Percentiles rank a stretch among this genome's conserved stretches.
Evolutionary conservation across 2,113 vertebrate genomes (phyloP).

Genomic region (Stomatorhinus ivindoensis): DNA sequence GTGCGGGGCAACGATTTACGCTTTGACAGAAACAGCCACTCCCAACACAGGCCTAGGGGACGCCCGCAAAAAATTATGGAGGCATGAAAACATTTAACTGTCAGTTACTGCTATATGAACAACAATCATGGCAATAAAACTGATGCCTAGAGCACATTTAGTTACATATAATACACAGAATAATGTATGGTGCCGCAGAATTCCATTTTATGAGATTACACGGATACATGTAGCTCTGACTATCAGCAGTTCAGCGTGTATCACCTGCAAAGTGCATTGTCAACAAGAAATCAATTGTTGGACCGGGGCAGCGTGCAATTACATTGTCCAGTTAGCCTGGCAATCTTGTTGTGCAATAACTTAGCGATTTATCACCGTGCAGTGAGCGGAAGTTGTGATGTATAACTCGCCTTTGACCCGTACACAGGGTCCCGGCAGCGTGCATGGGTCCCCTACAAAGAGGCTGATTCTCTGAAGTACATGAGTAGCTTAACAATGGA

Average conservation of each 20-base stretch:
- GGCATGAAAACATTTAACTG: not conserved
- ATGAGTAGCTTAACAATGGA: slow-evolving; percentile 1
- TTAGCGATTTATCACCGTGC: slow-evolving; percentile 27
- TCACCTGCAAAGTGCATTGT: slow-evolving; percentile 3
- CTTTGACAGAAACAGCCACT: not conserved
- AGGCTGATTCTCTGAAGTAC: not conserved
- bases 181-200: not conserved
- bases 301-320: slow-evolving; percentile 23
- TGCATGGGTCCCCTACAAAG: not conserved
- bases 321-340: slow-evolving; percentile 25
- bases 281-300: slow-evolving; percentile 21
- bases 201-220: not conserved
- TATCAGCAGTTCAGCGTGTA: not conserved
- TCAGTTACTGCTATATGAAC: not conserved
- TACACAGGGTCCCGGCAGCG: slow-evolving; percentile 7
- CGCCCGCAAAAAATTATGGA: not conserved
- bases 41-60: not conserved
- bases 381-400: slow-evolving; percentile 23
- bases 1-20: not conserved
- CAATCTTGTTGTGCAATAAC: slow-evolving; percentile 30
- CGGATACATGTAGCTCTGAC: not conserved
- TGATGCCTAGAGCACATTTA: not conserved
- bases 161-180: not conserved
- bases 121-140: not conserved
- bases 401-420: slow-evolving; percentile 24